These are phyloP conservation scores for Heliocidaris tuberculata DNA, from an alignment of 35 echinoderm and acorn worm genomes.

Conservation along the genomic window DNA sequence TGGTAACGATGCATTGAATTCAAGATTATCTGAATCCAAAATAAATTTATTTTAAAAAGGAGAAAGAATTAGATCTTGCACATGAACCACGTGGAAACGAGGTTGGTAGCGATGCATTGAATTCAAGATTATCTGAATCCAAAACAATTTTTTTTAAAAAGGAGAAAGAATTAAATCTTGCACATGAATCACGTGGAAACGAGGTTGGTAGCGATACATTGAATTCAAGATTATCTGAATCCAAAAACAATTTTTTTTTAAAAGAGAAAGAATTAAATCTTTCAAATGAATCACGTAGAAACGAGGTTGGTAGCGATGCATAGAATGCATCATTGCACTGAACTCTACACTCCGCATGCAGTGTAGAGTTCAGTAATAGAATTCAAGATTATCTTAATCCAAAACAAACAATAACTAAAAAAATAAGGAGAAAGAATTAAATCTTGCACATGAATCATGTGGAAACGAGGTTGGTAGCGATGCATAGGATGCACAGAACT, in stretches of 20 bases:
- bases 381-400: conserved; percentile 87
- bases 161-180: neutral
- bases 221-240: no score
- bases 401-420: conserved; percentile 50
- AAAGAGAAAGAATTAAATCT: conserved; percentile 97
- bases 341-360: no score
- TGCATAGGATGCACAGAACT: no score
- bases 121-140: conserved; percentile 90
- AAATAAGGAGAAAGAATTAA: neutral
- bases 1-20: conserved; percentile 99
- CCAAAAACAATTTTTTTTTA: no score
- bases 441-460: conserved; percentile 71
- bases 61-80: neutral
- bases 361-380: no score
- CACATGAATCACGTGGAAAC: conserved; percentile 92
- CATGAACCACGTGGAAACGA: conserved; percentile 92
- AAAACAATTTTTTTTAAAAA: neutral
- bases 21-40: conserved; percentile 80
- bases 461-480: conserved; percentile 96
- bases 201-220: conserved; percentile 97
- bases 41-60: conserved; percentile 50
- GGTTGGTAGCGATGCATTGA: conserved; percentile 99
- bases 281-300: conserved; percentile 96
- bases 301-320: conserved; percentile 97
- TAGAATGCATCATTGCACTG: no score